Evolutionary conservation across 2,113 vertebrate species (phyloP).

Genomic region (Coreoperca whiteheadi): DNA sequence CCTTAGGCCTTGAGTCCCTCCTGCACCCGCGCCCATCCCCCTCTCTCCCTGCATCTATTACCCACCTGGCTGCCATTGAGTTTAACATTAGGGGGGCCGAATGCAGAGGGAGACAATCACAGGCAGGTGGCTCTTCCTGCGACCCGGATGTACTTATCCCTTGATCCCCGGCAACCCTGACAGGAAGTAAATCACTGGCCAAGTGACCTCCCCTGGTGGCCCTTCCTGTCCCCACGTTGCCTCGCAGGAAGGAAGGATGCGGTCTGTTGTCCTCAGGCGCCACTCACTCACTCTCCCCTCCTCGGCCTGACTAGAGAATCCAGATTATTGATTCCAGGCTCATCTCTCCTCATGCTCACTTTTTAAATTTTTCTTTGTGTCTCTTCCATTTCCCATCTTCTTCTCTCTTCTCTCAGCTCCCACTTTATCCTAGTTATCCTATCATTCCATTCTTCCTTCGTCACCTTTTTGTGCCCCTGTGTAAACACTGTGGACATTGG

Average conservation of each 20-base stretch:
- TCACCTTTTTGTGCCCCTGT: slow-evolving; percentile 47
- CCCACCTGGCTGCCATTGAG: slow-evolving; percentile 73
- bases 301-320: slow-evolving; percentile 74
- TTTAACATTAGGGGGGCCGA: slow-evolving; percentile 33
- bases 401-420: slow-evolving; percentile 47
- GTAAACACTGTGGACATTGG: slow-evolving; percentile 82
- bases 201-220: slow-evolving; percentile 80
- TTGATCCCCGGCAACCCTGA: slow-evolving; percentile 76
- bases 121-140: slow-evolving; percentile 73
- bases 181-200: slow-evolving; percentile 79
- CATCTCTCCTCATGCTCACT: slow-evolving; percentile 61
- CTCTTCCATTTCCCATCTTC: slow-evolving; percentile 59
- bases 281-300: slow-evolving; percentile 65
- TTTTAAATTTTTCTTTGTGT: slow-evolving; percentile 48
- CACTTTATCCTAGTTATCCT: slow-evolving; percentile 61
- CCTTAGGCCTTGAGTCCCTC: slow-evolving; percentile 1
- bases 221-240: slow-evolving; percentile 83
- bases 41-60: slow-evolving; percentile 10
- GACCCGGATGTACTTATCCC: slow-evolving; percentile 82
- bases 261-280: slow-evolving; percentile 87
- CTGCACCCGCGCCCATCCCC: not conserved
- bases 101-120: slow-evolving; percentile 60
- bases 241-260: slow-evolving; percentile 91
- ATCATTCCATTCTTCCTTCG: slow-evolving; percentile 43
- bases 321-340: slow-evolving; percentile 91